phyloP scores from a whole-genome alignment of 1,140 invertebrate genomes.

The Nixonia krombeini region DNA sequence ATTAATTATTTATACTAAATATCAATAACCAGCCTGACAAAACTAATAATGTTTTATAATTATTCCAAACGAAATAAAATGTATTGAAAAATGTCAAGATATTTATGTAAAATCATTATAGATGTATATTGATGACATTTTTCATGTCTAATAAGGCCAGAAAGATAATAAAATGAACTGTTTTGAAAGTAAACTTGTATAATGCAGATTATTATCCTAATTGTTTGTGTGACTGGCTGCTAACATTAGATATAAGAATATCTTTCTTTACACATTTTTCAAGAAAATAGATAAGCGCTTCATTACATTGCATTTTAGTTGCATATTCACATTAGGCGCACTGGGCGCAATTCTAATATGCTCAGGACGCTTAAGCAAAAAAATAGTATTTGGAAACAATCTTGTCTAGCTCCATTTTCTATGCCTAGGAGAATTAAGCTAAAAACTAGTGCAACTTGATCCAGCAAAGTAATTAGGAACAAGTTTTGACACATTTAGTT shows the following conservation, averaged over 20 bases:
- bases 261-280: conserved; percentile 9
- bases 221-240: conserved; percentile 7
- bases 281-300: conserved; percentile 43
- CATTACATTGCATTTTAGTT: conserved; percentile 22
- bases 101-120: no score
- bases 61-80: no score
- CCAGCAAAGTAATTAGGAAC: conserved; percentile 38
- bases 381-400: conserved; percentile 17
- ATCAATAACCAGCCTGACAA: no score
- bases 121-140: no score
- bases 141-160: no score
- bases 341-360: neutral
- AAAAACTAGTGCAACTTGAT: conserved; percentile 23
- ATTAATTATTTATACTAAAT: no score
- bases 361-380: neutral
- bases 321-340: neutral
- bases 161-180: no score
- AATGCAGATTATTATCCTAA: no score
- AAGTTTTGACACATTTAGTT: conserved; percentile 43
- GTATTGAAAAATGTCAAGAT: no score
- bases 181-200: no score
- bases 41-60: no score
- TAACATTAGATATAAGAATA: conserved; percentile 34
- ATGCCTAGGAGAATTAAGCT: conserved; percentile 4
- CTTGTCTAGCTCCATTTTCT: neutral